Evolutionary conservation across 2,888 invertebrate species (phyloP), one percentile per base, ranked within the genome.

Genomic region (Arctia plantaginis): DNA sequence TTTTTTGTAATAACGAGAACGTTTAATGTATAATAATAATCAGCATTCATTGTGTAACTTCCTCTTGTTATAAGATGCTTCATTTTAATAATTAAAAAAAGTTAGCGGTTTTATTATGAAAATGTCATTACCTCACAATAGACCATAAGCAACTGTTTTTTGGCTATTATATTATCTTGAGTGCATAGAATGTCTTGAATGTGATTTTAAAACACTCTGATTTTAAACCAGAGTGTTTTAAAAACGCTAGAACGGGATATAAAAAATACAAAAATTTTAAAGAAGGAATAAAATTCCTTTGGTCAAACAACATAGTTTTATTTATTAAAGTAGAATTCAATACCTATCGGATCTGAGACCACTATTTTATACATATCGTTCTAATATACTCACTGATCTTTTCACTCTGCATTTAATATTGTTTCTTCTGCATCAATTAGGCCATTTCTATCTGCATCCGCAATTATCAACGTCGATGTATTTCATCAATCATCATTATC

Each of bases 1-100:
- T 66, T 66, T 35, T 66, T 35, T 30, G 18, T 30, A 62, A 62
- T 30, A 69, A 69, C 51, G 15, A 69, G 69, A 69, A 69, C 69
- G n/a, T 39, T n/a, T 69, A 59, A 55, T 59, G 69, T 35, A 69
- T 69, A 69, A 59, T 59, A 33, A n/a, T 23, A 23, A n/a, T 15
- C 47, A 23, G 27, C 23, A n/a, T 69, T 39, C 10, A 20, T 69
- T 35, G 66, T 30, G 59, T 55, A 67, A 65, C 66, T 73, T 69
- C 65, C 71, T 71, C 64, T 71, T 64, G 18, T 71, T 64, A 65
- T 65, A 71, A 47, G 33, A 41, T 62, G 15, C 62, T 30, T 62
- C 18, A 62, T 30, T 62, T 30, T 62, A 18, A 62, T 62, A 30
- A 62, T 30, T 62, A 59, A 27, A 27, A 27, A 13, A 27, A 59